Evolutionary conservation across 2,888 invertebrate genomes (phyloP).

Genomic region (Caenorhabditis becei): DNA sequence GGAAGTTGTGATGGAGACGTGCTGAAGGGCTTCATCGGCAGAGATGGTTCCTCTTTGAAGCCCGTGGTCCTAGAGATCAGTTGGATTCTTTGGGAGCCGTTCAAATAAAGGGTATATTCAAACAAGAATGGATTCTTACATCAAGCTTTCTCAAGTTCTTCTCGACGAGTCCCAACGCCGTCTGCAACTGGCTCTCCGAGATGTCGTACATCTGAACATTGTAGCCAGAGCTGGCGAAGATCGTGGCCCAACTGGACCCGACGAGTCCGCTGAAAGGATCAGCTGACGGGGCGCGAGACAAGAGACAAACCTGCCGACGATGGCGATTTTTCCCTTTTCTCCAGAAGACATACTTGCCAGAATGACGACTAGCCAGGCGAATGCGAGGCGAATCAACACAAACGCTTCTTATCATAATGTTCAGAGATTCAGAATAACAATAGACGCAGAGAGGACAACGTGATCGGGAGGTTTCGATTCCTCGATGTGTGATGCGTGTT

Average conservation of each 20-base stretch:
- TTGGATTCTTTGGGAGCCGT: too few species aligned
- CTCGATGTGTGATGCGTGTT: conserved; percentile 31
- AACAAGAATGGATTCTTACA: too few species aligned
- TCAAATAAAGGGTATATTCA: too few species aligned
- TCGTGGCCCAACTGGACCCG: conserved; percentile 97
- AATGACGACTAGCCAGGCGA: conserved; percentile 8
- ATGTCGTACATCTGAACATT: conserved; percentile 90
- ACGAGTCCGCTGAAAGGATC: conserved; percentile 89
- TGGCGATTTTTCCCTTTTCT: conserved; percentile 67
- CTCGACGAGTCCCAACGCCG: conserved; percentile 48
- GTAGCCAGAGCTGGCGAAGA: conserved; percentile 94
- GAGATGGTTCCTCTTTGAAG: conserved; percentile 63
- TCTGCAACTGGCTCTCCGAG: conserved; percentile 45
- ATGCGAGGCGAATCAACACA: conserved; percentile 17
- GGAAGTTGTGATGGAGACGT: conserved; percentile 55
- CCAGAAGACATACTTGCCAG: conserved; percentile 11
- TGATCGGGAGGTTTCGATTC: conserved; percentile 29
- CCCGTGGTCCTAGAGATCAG: conserved; percentile 77
- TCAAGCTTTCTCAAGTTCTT: conserved; percentile 63
- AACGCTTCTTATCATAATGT: conserved; percentile 24
- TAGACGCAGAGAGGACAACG: conserved; percentile 49
- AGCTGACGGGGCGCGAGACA: conserved; percentile 7
- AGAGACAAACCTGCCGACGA: conserved; percentile 67
- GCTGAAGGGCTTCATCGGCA: conserved; percentile 71
- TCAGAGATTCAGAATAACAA: conserved; percentile 29